phyloP scores from a whole-genome alignment of 2,888 invertebrate genomes.

The Bombyx huttoni region DNA sequence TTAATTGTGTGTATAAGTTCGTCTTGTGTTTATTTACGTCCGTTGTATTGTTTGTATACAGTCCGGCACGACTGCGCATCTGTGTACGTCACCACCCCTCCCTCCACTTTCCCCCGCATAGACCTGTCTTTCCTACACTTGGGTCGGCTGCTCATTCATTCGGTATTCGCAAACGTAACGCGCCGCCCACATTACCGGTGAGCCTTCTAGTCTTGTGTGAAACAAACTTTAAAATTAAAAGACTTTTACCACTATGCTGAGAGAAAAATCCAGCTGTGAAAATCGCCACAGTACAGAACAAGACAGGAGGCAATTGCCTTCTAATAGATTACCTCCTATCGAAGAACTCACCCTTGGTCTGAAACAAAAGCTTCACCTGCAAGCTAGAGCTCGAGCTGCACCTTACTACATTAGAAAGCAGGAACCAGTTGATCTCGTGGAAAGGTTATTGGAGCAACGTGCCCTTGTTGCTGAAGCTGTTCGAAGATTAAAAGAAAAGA shows the following conservation, averaged over 20 bases:
- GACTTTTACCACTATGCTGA: constrained; percentile 24
- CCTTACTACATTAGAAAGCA: constrained; percentile 69
- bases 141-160: constrained; percentile 67
- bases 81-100: constrained; percentile 57
- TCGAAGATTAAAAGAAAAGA: constrained; percentile 64
- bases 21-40: constrained; percentile 71
- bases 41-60: constrained; percentile 72
- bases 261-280: constrained; percentile 57
- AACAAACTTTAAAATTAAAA: constrained; percentile 22
- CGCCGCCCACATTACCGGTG: constrained; percentile 41
- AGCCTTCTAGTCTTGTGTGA: constrained; percentile 36
- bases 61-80: constrained; percentile 71
- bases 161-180: constrained; percentile 64
- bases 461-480: constrained; percentile 70
- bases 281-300: constrained; percentile 40
- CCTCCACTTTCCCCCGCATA: constrained; percentile 40
- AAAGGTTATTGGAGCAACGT: constrained; percentile 58
- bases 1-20: constrained; percentile 46
- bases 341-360: constrained; percentile 64
- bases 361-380: constrained; percentile 68
- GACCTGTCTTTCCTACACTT: constrained; percentile 54
- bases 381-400: constrained; percentile 64
- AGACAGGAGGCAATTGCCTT: constrained; percentile 41
- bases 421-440: constrained; percentile 67
- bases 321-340: constrained; percentile 56